Conservation (phyloP, 1,140 invertebrate species). For the Tetragonula clypearis region DNA sequence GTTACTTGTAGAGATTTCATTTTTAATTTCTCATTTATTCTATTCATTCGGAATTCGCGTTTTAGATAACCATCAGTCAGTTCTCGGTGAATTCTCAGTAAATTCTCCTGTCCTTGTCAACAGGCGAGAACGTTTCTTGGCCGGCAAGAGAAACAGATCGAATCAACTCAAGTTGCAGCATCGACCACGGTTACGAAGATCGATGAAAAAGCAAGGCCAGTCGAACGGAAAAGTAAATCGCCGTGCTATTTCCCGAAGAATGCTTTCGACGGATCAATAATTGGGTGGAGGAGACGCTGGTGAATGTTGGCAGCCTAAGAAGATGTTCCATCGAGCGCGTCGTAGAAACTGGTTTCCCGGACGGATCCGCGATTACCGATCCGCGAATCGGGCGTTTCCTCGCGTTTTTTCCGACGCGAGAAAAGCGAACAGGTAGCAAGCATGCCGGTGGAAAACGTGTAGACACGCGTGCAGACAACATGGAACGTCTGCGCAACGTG, state of each 20-base stretch:
- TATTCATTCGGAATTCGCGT: not conserved
- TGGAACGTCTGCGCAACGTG: conserved; percentile 16
- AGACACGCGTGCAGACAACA: conserved; percentile 13
- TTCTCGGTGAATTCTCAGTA: not conserved
- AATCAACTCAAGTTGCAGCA: conserved; percentile 7
- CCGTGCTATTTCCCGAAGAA: not conserved
- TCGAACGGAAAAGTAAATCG: conserved; percentile 29
- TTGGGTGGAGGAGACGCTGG: conserved; percentile 20
- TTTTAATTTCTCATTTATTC: not conserved
- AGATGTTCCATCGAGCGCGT: conserved; percentile 4
- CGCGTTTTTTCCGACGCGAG: conserved; percentile 32
- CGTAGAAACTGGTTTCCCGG: conserved; percentile 53
- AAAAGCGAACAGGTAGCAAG: conserved; percentile 35
- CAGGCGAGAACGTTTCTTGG: not conserved
- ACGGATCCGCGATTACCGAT: not conserved
- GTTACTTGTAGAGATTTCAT: not conserved
- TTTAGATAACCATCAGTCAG: not conserved
- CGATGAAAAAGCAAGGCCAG: not conserved
- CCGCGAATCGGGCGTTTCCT: conserved; percentile 33
- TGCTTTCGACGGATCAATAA: conserved; percentile 50
- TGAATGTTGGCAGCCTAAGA: conserved; percentile 28
- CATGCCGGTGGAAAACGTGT: conserved; percentile 19
- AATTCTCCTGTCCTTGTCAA: not conserved
- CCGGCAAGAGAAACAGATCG: not conserved
- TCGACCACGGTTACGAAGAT: not conserved